These are phyloP conservation scores for Triplophysa bombifrons DNA, from an alignment of 2,797 vertebrate species.

Conservation along the genomic window DNA sequence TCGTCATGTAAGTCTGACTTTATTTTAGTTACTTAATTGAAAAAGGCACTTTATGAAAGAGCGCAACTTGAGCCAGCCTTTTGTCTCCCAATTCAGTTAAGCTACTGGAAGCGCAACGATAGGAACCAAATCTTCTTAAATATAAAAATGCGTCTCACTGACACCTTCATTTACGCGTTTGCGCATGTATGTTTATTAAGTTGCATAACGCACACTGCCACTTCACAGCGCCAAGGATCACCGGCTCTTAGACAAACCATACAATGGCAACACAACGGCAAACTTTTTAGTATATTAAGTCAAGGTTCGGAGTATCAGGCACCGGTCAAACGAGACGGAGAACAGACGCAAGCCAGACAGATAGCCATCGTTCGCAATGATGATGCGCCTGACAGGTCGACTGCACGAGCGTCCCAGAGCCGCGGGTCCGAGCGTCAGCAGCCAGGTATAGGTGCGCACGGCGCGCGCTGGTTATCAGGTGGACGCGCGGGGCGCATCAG, in stretches of 20 bases:
- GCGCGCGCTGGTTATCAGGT: slow-evolving; percentile 68
- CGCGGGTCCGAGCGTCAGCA: slow-evolving; percentile 51
- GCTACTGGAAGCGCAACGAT: neutral
- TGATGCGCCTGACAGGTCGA: slow-evolving; percentile 56
- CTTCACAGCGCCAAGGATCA: slow-evolving; percentile 73
- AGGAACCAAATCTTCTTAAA: slow-evolving; percentile 23
- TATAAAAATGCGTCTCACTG: slow-evolving; percentile 71
- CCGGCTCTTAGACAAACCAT: slow-evolving; percentile 84
- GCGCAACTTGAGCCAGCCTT: slow-evolving; percentile 29
- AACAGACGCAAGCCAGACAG: slow-evolving; percentile 67
- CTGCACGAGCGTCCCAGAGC: slow-evolving; percentile 53
- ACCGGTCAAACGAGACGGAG: slow-evolving; percentile 76
- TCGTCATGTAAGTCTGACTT: slow-evolving; percentile 59
- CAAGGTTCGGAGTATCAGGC: slow-evolving; percentile 89
- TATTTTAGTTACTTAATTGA: slow-evolving; percentile 6
- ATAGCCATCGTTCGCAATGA: slow-evolving; percentile 75
- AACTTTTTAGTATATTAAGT: slow-evolving; percentile 90
- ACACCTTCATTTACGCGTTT: slow-evolving; percentile 70
- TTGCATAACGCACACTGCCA: slow-evolving; percentile 73
- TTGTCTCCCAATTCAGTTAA: slow-evolving; percentile 1
- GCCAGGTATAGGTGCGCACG: slow-evolving; percentile 40
- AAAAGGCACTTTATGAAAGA: slow-evolving; percentile 38
- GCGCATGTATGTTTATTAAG: slow-evolving; percentile 74
- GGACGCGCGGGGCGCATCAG: slow-evolving; percentile 65
- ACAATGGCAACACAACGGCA: slow-evolving; percentile 93